These are phyloP conservation scores for Monarcha castaneiventris DNA, from an alignment of 2,113 vertebrate species.

Conservation along the genomic window DNA sequence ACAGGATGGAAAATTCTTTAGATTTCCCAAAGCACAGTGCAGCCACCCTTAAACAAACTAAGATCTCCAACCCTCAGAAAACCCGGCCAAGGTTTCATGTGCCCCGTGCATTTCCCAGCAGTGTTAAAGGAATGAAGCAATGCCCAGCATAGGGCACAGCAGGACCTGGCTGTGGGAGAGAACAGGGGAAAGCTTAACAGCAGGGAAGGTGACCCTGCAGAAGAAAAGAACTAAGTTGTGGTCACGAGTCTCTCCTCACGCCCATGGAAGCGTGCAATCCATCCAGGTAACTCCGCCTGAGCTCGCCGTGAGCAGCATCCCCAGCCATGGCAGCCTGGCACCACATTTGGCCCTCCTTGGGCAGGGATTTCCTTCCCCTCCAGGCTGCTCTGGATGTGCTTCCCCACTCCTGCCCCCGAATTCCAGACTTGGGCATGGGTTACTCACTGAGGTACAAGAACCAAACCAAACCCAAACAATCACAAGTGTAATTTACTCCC, in stretches of 20 bases:
- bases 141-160: background rate
- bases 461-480: background rate
- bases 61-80: background rate
- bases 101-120: background rate
- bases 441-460: background rate
- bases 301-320: background rate
- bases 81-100: background rate
- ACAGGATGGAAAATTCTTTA: constrained; percentile 28
- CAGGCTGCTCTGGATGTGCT: background rate
- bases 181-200: background rate
- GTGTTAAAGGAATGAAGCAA: background rate
- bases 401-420: rapidly evolving
- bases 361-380: background rate
- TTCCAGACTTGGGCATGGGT: background rate
- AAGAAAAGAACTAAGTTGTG: background rate
- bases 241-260: background rate
- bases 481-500: background rate
- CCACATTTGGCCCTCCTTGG: background rate
- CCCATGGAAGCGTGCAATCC: rapidly evolving
- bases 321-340: background rate
- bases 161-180: background rate
- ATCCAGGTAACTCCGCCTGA: background rate
- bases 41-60: background rate
- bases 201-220: background rate
- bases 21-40: background rate